Evolutionary conservation across 2,797 vertebrate species (phyloP).

Genomic region (Serranus cabrilla): DNA sequence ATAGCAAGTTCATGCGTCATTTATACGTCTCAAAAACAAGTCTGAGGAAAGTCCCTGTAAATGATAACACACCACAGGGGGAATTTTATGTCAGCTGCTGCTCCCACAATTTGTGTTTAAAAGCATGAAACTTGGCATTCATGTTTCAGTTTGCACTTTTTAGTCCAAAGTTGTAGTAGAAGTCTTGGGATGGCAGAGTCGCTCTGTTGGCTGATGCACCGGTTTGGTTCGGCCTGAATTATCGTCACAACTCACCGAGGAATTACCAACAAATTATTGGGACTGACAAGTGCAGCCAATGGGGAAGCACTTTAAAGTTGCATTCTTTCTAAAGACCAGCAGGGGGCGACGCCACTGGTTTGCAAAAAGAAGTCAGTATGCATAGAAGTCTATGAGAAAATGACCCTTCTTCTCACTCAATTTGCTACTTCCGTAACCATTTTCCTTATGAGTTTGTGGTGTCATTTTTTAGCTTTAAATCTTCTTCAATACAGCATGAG

Average conservation of each 20-base stretch:
- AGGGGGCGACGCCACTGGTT: too few relatives aligned
- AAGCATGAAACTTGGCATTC: conserved; percentile 25
- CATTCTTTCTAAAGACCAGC: too few relatives aligned
- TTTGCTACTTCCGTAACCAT: too few relatives aligned
- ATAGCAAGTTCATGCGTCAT: conserved; percentile 27
- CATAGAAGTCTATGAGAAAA: too few relatives aligned
- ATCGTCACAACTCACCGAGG: neutral
- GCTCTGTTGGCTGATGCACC: neutral
- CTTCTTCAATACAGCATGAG: too few relatives aligned
- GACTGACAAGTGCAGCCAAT: too few relatives aligned
- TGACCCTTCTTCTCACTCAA: too few relatives aligned
- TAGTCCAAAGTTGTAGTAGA: neutral
- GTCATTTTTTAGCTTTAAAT: too few relatives aligned
- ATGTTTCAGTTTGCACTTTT: neutral
- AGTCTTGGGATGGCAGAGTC: neutral
- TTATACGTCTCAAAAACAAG: conserved; percentile 51
- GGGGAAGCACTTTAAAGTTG: too few relatives aligned
- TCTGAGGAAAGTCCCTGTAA: conserved; percentile 57
- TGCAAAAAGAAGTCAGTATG: too few relatives aligned
- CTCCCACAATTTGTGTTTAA: conserved; percentile 26
- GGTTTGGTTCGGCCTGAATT: neutral
- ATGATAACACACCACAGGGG: conserved; percentile 27
- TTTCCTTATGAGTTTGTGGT: too few relatives aligned
- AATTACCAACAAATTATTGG: neutral
- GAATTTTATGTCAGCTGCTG: conserved; percentile 36